A percentile compares a stretch with the other conserved stretches of the same genome.
Conservation (phyloP, 2,113 vertebrate genomes). For the Gavia stellata region DNA sequence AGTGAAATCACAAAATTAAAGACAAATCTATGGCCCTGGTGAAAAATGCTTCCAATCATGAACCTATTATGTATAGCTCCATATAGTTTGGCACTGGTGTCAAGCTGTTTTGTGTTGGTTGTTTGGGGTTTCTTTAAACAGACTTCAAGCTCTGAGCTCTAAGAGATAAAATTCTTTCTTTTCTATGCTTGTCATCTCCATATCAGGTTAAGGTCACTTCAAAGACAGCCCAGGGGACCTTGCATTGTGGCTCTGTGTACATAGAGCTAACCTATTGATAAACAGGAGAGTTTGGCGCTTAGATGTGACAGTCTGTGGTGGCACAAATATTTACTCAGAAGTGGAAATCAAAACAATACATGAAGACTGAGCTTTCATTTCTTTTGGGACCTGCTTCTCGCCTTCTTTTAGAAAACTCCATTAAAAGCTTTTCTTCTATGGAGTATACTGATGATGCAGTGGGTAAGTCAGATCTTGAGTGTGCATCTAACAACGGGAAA, state of each 20-base stretch:
- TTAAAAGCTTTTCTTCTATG: background rate
- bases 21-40: background rate
- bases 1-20: background rate
- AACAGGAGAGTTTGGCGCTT: background rate
- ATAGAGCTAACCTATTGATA: background rate
- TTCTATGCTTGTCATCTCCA: background rate
- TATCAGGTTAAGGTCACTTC: background rate
- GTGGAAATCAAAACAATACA: slow-evolving; percentile 40
- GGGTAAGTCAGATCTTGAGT: background rate
- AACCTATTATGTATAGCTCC: slow-evolving; percentile 1
- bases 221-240: background rate
- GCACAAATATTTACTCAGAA: slow-evolving; percentile 58
- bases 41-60: slow-evolving; percentile 36
- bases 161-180: slow-evolving; percentile 3
- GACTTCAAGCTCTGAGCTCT: slow-evolving; percentile 7
- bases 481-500: background rate
- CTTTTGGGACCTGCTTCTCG: slow-evolving; percentile 34
- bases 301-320: background rate
- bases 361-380: slow-evolving; percentile 43
- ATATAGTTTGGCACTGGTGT: slow-evolving; percentile 29
- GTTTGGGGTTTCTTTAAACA: background rate
- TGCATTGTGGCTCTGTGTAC: background rate
- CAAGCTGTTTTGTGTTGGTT: background rate
- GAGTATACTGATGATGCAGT: background rate
- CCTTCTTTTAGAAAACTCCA: background rate